Conservation (phyloP, 2,113 vertebrate species). For the Butorides virescens region DNA sequence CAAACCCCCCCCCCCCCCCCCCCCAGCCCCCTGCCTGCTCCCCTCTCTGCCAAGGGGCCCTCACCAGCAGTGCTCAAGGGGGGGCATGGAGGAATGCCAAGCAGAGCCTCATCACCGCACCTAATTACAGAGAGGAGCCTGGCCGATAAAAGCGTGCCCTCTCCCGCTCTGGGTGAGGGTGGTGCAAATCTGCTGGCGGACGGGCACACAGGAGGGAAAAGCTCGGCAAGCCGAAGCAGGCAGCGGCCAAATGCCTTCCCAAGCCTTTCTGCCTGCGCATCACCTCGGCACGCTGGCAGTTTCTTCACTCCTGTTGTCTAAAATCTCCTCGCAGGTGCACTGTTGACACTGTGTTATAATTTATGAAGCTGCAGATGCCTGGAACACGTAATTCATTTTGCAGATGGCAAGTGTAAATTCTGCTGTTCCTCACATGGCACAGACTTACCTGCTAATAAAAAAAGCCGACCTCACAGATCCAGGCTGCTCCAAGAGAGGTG, state of each 20-base stretch:
- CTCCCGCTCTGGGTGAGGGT: background rate
- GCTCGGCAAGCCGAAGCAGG: background rate
- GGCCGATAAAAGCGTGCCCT: background rate
- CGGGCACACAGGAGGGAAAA: background rate
- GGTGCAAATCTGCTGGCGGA: background rate
- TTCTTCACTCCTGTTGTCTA: constrained; percentile 16
- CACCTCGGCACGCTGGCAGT: background rate
- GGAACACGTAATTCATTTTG: constrained; percentile 39
- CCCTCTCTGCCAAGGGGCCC: background rate
- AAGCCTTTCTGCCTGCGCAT: background rate
- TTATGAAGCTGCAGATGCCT: constrained; percentile 44
- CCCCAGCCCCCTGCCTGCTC: background rate
- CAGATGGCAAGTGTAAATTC: constrained; percentile 47
- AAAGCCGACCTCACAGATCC: background rate
- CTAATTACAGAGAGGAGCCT: background rate
- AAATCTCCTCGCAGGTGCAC: constrained; percentile 42
- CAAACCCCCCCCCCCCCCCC: background rate
- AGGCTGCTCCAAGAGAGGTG: background rate
- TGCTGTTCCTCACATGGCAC: constrained; percentile 22
- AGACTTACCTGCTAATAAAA: constrained; percentile 6
- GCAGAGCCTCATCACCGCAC: background rate
- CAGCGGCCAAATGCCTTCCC: background rate
- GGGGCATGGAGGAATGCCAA: background rate
- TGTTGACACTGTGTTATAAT: constrained; percentile 49
- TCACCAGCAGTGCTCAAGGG: background rate